Conservation (phyloP, 2,888 invertebrate genomes). For the Rhagium mordax region DNA sequence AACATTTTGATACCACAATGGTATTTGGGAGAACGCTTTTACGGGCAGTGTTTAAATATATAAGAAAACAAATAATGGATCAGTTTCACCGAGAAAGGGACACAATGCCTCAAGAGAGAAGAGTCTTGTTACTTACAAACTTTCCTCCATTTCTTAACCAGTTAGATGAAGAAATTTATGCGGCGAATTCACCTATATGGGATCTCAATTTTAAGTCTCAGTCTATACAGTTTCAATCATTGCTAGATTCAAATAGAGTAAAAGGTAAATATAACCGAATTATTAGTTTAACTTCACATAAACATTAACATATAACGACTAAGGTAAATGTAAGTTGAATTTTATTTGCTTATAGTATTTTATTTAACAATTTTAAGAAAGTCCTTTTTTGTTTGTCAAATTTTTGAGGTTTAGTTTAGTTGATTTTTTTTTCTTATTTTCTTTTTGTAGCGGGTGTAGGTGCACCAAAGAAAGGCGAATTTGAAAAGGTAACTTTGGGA, state of each 20-base stretch:
- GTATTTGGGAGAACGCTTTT: conserved; percentile 93
- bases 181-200: conserved; percentile 92
- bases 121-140: conserved; percentile 87
- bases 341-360: no score
- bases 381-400: background rate
- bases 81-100: conserved; percentile 93
- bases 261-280: conserved; percentile 54
- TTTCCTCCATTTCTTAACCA: conserved; percentile 93
- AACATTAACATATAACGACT: background rate
- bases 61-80: conserved; percentile 90
- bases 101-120: conserved; percentile 90
- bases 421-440: conserved; percentile 33
- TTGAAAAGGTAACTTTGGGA: conserved; percentile 77
- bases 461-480: conserved; percentile 71
- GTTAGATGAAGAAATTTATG: conserved; percentile 90
- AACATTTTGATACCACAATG: conserved; percentile 90
- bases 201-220: conserved; percentile 89
- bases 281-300: background rate
- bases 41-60: conserved; percentile 84
- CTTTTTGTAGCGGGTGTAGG: conserved; percentile 52
- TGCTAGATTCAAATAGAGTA: conserved; percentile 74
- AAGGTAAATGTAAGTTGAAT: background rate
- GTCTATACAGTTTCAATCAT: conserved; percentile 77
- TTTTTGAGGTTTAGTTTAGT: conserved; percentile 6
- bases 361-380: background rate